Evolutionary conservation across 2,888 invertebrate species (phyloP).

Genomic region (Zhuqinia jingwanae): DNA sequence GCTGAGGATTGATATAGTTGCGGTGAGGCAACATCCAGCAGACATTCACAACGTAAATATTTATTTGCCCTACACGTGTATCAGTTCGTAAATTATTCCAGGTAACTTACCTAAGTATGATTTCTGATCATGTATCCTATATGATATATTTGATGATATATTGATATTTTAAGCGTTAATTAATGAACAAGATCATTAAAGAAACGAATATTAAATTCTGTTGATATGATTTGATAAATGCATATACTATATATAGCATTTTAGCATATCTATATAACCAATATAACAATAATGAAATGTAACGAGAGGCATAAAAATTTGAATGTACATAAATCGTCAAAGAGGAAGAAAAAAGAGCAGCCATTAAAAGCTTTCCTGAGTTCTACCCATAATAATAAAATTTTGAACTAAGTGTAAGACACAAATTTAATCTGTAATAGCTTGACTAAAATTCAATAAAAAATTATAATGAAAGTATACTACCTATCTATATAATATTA

Average conservation of each 20-base stretch:
- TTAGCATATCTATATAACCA: too few species aligned
- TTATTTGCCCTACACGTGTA: conserved; percentile 62
- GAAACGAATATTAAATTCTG: too few species aligned
- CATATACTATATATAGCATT: too few species aligned
- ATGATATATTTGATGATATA: background rate
- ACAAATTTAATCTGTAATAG: too few species aligned
- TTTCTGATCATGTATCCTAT: background rate
- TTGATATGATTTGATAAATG: too few species aligned
- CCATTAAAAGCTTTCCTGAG: background rate
- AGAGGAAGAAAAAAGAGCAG: background rate
- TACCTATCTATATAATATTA: background rate
- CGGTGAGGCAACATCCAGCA: conserved; percentile 49
- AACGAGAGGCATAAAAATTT: too few species aligned
- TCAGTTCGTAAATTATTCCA: conserved; percentile 34
- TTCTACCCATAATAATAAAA: background rate
- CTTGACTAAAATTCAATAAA: too few species aligned
- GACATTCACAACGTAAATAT: conserved; percentile 68
- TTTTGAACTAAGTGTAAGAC: conserved; percentile 1
- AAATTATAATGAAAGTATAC: too few species aligned
- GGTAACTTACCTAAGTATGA: background rate
- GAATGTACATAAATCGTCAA: too few species aligned
- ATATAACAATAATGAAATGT: too few species aligned
- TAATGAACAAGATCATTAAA: background rate
- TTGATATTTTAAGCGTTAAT: background rate
- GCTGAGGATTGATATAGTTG: conserved; percentile 59